Evolutionary conservation across 2,113 vertebrate genomes (phyloP), one percentile per base, ranked within the genome.

Genomic region (Syngnathus typhle): DNA sequence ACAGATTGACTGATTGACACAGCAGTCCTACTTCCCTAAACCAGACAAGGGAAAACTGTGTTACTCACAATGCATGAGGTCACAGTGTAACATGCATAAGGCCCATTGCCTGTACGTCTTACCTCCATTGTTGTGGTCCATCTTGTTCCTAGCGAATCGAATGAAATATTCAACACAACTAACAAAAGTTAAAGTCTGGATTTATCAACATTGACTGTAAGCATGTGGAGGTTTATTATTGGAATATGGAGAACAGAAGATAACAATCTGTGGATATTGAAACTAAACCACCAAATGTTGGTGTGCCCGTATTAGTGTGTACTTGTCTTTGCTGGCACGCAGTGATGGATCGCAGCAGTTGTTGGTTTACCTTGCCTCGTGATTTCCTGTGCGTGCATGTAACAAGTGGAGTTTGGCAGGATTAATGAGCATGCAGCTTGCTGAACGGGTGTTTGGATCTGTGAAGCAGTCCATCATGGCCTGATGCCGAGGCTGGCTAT

Each of bases 381-480:
- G 94, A 96, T 98, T 95, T 95, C 93, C 92, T 94, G 93, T 92
- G 94, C 93, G 92, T 92, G 92, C 91, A 82, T 91, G 78, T 95
- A 96, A 98, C 94, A 94, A 95, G 94, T 95, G 94, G 93, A 93
- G 94, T 95, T 96, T 94, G 94, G 93, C 93, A 95, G 95, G 94
- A 98, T 98, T 95, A 96, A 96, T 95, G 95, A 96, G 93, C 91
- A 93, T 94, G 93, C 91, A 91, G 93, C 95, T 85, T 91, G 90
- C 93, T 93, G 94, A 95, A 96, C 95, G 94, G 94, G 94, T 95
- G 93, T 93, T 95, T 90, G 93, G 90, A 90, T 91, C 92, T 88
- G 91, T 87, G 88, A 93, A 93, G 92, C 93, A 94, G 94, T 96
- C 93, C 93, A 95, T 96, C 95, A 94, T 89, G 84, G 77, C 70